Evolutionary conservation across 2,113 vertebrate species (phyloP).

Genomic region (Psittacus erithacus): DNA sequence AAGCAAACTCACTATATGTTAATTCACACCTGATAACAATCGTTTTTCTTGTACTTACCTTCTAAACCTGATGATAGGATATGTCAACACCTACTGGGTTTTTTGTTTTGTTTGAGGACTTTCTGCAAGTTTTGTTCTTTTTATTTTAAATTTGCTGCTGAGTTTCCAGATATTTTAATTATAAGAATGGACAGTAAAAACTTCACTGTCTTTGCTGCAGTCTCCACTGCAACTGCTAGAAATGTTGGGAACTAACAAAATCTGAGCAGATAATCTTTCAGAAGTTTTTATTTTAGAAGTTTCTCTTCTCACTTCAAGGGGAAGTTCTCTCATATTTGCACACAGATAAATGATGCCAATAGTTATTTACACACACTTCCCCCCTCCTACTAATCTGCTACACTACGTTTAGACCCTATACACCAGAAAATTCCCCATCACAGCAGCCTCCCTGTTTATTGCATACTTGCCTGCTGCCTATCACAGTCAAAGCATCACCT

Average conservation of each 20-base stretch:
- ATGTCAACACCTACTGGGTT: constrained; percentile 67
- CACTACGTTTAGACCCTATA: neutral
- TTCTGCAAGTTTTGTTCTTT: neutral
- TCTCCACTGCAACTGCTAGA: neutral
- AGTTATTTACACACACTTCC: neutral
- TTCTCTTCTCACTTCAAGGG: neutral
- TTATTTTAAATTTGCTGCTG: constrained; percentile 26
- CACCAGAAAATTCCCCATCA: constrained; percentile 38
- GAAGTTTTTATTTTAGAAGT: neutral
- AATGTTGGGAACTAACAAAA: neutral
- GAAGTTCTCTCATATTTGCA: neutral
- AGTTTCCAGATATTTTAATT: constrained; percentile 56
- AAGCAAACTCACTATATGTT: constrained; percentile 71
- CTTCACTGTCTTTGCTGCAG: neutral
- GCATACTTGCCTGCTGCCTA: constrained; percentile 15
- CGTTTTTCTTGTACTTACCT: constrained; percentile 60
- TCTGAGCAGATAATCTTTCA: neutral
- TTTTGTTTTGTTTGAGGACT: neutral
- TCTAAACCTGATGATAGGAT: constrained; percentile 60
- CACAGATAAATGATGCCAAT: neutral
- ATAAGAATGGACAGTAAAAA: constrained; percentile 42
- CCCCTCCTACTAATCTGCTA: neutral
- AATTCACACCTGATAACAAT: constrained; percentile 80
- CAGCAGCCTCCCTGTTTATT: neutral
- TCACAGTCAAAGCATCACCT: constrained; percentile 18